phyloP scores from a whole-genome alignment of 2,113 vertebrate genomes.

The Phaethornis superciliosus region DNA sequence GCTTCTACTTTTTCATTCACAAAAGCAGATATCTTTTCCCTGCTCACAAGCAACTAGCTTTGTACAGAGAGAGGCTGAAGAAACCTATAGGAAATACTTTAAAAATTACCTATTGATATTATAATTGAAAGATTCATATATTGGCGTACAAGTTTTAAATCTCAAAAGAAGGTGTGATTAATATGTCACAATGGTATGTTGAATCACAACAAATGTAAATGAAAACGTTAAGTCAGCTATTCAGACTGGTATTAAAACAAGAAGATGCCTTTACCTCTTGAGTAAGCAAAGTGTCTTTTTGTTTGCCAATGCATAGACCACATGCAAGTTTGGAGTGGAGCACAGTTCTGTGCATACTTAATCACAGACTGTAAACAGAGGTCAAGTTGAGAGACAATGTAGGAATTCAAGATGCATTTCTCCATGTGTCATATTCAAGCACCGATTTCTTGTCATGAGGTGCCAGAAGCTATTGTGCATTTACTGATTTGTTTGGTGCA shows the following conservation, averaged over 20 bases:
- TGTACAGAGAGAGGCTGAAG: background rate
- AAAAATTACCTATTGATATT: background rate
- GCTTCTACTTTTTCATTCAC: background rate
- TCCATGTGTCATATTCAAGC: conserved; percentile 48
- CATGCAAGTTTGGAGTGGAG: background rate
- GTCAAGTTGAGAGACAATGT: conserved; percentile 57
- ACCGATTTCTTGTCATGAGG: conserved; percentile 32
- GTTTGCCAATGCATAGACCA: background rate
- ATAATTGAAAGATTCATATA: background rate
- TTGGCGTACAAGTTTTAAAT: background rate
- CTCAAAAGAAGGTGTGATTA: background rate
- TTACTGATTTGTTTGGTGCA: conserved; percentile 54
- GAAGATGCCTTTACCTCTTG: background rate
- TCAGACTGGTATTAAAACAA: background rate
- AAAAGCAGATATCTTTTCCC: background rate
- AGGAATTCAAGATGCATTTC: conserved; percentile 63
- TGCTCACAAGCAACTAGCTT: background rate
- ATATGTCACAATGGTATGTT: background rate
- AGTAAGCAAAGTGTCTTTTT: background rate
- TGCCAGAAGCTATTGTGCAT: conserved; percentile 19
- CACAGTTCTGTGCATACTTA: conserved; percentile 41
- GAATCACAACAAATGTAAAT: background rate
- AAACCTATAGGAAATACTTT: background rate
- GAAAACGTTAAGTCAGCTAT: background rate
- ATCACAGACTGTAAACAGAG: conserved; percentile 69